Conservation (phyloP, 2,888 invertebrate genomes). For the Protophormia terraenovae region DNA sequence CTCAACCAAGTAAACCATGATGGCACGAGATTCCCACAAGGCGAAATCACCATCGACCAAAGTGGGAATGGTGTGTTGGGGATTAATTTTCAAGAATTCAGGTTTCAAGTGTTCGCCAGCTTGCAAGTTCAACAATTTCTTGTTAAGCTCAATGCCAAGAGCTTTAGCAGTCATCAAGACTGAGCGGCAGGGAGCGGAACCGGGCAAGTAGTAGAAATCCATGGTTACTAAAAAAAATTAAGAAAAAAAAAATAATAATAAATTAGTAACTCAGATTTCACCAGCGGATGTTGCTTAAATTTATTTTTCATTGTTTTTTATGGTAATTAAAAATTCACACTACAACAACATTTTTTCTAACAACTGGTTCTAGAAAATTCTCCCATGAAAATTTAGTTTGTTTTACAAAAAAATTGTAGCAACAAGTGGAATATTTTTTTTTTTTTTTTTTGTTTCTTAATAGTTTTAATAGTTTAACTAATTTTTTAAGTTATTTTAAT, state of each 20-base stretch:
- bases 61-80: conserved; percentile 92
- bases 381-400: not conserved
- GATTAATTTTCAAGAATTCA: conserved; percentile 88
- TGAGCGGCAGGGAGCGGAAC: conserved; percentile 86
- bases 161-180: conserved; percentile 86
- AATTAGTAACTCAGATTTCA: not conserved
- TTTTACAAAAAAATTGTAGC: not conserved
- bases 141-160: conserved; percentile 85
- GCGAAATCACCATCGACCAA: conserved; percentile 91
- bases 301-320: not conserved
- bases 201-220: conserved; percentile 86
- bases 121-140: conserved; percentile 84
- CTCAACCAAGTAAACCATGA: conserved; percentile 89
- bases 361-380: not conserved
- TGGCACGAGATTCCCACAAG: conserved; percentile 93
- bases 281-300: conserved; percentile 36
- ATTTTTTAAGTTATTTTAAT: not conserved
- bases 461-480: not conserved
- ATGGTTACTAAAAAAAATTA: conserved; percentile 74
- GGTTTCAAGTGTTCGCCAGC: conserved; percentile 86
- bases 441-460: not conserved
- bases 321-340: not conserved
- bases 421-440: not conserved
- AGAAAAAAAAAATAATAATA: not conserved
- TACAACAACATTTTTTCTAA: not conserved